Conservation (phyloP, 2,797 vertebrate genomes). For the Smutsia gigantea region DNA sequence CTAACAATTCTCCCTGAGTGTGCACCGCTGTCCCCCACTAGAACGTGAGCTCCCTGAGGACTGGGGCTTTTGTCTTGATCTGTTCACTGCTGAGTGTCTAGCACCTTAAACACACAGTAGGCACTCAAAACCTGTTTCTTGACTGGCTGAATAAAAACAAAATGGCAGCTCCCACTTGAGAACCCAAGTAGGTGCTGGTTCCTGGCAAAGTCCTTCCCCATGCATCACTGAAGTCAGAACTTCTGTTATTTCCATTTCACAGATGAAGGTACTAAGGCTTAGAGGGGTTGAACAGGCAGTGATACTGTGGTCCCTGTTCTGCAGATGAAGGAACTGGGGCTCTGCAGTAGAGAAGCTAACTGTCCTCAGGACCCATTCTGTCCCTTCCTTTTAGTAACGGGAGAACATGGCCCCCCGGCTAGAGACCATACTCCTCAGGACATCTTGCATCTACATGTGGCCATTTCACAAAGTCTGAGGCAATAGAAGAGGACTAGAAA, state of each 20-base stretch:
- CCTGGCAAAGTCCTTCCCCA: neutral
- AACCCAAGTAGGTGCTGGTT: neutral
- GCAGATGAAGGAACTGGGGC: neutral
- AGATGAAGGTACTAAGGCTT: neutral
- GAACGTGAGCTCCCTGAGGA: neutral
- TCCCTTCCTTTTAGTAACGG: neutral
- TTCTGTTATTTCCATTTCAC: neutral
- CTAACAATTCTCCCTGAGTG: fast-evolving
- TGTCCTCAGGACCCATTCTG: neutral
- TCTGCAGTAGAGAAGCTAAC: neutral
- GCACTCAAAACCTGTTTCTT: neutral
- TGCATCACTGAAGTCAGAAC: neutral
- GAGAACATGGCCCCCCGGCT: no score
- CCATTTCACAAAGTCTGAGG: neutral
- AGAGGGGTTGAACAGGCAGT: neutral
- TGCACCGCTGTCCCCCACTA: neutral
- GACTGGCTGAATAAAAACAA: neutral
- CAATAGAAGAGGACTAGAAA: neutral
- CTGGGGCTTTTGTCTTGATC: neutral
- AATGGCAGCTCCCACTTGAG: neutral
- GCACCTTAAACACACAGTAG: fast-evolving
- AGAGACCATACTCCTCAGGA: neutral
- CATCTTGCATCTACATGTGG: neutral
- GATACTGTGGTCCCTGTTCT: neutral
- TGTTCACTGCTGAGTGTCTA: neutral